Base-by-base conservation (phyloP, 2,888 invertebrate genomes). In the Agrotis ipsilon region DNA sequence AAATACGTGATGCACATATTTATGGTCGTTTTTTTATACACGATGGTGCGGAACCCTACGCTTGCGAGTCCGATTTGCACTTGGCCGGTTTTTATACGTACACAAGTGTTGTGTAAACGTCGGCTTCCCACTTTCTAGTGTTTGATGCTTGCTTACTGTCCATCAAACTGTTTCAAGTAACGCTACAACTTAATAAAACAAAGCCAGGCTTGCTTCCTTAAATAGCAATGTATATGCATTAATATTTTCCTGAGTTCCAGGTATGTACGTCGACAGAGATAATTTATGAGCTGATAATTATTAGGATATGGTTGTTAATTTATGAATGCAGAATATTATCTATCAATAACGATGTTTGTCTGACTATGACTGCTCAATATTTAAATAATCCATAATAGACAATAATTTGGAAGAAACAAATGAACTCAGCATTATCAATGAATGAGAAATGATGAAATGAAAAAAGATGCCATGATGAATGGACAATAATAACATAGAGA, bases 91-190 rank as follows among this genome's bases (percentile, higher is more conserved):
- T 39, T 39, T 39, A 39, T 39, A 32, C 32, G 32, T 32, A 76
- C 78, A 72, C 78, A 63, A 72, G 72, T 83, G 80, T 87, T 87
- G 84, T 85, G 81, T 76, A 83, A 83, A 77, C 82, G 74, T 58
- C 59, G 65, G 82, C 82, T 89, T 90, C 86, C 89, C 80, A 80
- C 90, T 90, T 90, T 88, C 90, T 87, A 88, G 63, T 58, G 52
- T 43, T 43, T 69, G 73, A 78, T 78, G 63, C 78, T 75, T 73
- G 61, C 62, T 63, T 72, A 77, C 78, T 76, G 74, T 76, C 72
- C 65, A 80, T 82, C 85, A 86, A 72, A n/a, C 52, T 58, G 68
- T 66, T 61, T 63, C 69, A 59, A 72, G 76, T 76, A 78, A 76
- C 64, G 65, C 63, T 74, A 64, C 61, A 80, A 78, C 74, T 77